A percentile compares a stretch with the other conserved stretches of the same genome.
phyloP scores from a whole-genome alignment of 2,797 vertebrate genomes.

The Chanos chanos region DNA sequence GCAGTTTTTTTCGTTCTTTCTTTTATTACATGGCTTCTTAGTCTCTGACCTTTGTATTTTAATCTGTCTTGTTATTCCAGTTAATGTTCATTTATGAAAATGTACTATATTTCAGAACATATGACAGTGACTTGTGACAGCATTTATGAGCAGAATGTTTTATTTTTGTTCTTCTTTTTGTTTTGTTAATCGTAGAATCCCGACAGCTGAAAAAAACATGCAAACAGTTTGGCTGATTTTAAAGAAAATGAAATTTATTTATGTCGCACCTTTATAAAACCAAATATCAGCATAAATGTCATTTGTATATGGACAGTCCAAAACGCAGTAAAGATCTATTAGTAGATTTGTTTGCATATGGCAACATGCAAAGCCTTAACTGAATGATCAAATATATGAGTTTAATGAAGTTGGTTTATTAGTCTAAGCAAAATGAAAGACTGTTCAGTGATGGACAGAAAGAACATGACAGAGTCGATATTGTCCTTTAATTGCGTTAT shows the following conservation, averaged over 20 bases:
- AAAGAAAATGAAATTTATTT: slow-evolving; percentile 50
- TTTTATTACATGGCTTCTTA: no score
- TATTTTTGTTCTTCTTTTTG: no score
- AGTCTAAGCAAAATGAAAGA: no score
- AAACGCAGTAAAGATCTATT: slow-evolving; percentile 2
- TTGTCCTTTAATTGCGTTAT: no score
- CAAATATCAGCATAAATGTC: slow-evolving; percentile 35
- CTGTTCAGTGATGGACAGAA: no score
- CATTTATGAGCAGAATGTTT: no score
- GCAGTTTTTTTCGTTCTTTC: no score
- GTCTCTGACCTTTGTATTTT: no score
- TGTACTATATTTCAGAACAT: no score
- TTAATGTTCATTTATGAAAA: no score
- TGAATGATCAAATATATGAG: not conserved
- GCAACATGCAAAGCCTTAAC: not conserved
- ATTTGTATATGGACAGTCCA: slow-evolving; percentile 15
- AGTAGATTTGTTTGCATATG: slow-evolving; percentile 4
- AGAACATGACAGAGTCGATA: not conserved
- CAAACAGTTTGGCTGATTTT: slow-evolving; percentile 25
- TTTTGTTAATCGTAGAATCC: not conserved
- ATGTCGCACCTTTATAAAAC: slow-evolving; percentile 46
- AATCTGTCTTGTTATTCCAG: no score
- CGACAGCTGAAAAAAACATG: not conserved
- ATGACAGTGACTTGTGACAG: no score
- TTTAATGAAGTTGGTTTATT: not conserved